Conservation (phyloP, 2,113 vertebrate species). For the Sinocyclocheilus maitianheensis region DNA sequence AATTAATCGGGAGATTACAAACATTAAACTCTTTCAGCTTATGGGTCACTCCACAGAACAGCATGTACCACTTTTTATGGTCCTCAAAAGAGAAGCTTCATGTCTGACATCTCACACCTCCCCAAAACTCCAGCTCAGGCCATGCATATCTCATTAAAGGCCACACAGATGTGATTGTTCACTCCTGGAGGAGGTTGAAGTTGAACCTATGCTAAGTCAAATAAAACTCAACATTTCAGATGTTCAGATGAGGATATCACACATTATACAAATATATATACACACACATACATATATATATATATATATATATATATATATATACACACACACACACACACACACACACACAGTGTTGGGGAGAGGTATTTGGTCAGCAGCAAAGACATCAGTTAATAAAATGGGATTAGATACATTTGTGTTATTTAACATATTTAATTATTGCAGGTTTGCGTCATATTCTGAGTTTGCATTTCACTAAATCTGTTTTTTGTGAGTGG, state of each 20-base stretch:
- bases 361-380: too few relatives aligned
- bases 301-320: too few relatives aligned
- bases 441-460: too few relatives aligned
- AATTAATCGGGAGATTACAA: not conserved
- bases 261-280: not conserved
- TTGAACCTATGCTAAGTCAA: not conserved
- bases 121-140: not conserved
- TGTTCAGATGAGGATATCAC: not conserved
- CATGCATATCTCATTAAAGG: not conserved
- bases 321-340: too few relatives aligned
- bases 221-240: not conserved
- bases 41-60: not conserved
- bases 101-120: not conserved
- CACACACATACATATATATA: too few relatives aligned
- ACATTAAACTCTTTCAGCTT: not conserved
- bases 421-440: too few relatives aligned
- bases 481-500: too few relatives aligned
- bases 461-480: too few relatives aligned
- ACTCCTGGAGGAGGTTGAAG: not conserved
- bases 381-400: too few relatives aligned
- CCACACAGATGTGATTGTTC: conserved; percentile 18
- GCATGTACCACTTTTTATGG: not conserved
- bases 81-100: not conserved
- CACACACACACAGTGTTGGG: too few relatives aligned
- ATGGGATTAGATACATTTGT: too few relatives aligned